Conservation (phyloP, 2,888 invertebrate species). For the Folsomia manolachei region DNA sequence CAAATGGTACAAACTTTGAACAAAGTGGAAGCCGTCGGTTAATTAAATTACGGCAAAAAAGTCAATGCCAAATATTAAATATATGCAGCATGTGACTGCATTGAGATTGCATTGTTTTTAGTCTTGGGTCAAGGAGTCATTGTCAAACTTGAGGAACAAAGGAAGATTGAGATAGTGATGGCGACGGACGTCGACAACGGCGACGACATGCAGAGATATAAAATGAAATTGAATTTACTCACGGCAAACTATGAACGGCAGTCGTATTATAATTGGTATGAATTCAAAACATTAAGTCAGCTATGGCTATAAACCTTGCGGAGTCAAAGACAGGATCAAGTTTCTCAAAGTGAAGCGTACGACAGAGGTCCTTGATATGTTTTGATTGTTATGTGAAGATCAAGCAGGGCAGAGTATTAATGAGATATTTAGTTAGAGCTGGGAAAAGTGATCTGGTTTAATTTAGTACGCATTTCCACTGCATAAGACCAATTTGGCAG, state of each 20-base stretch:
- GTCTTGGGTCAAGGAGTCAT: neutral
- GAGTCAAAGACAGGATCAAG: too few species aligned
- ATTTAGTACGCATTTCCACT: too few species aligned
- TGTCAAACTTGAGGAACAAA: neutral
- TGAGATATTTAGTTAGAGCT: neutral
- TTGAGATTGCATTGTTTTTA: neutral
- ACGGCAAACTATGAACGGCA: too few species aligned
- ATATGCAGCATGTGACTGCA: neutral
- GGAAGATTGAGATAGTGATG: neutral
- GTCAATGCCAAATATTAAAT: neutral
- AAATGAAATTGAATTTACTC: neutral
- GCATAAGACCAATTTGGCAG: neutral
- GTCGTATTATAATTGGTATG: too few species aligned
- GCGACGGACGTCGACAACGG: neutral
- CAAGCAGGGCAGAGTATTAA: too few species aligned
- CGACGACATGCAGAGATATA: neutral
- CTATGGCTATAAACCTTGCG: too few species aligned
- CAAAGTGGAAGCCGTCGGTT: too few species aligned
- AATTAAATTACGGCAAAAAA: neutral
- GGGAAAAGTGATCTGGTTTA: neutral
- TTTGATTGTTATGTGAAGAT: too few species aligned
- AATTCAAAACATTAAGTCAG: too few species aligned
- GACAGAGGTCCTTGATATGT: too few species aligned
- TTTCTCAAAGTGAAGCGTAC: too few species aligned
- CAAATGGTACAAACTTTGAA: too few species aligned